phyloP scores from a whole-genome alignment of 2,888 invertebrate species.

The Amphipyra tragopoginis region DNA sequence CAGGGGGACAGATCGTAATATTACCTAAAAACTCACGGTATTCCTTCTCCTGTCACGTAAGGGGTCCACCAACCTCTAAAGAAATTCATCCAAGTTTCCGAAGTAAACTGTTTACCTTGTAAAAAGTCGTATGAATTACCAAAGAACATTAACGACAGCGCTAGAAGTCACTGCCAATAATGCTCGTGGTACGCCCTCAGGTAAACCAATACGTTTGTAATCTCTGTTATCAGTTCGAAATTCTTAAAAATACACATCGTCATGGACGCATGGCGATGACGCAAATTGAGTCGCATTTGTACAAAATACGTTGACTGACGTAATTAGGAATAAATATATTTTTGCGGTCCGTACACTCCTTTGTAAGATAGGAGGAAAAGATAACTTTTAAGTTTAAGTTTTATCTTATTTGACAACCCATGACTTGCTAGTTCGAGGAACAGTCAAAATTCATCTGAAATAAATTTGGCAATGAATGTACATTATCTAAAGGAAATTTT shows the following conservation, averaged over 20 bases:
- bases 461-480: too few relatives aligned
- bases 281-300: constrained; percentile 11
- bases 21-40: too few relatives aligned
- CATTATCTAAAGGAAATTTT: too few relatives aligned
- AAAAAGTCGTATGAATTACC: too few relatives aligned
- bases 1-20: too few relatives aligned
- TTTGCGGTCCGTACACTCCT: not conserved
- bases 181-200: not conserved
- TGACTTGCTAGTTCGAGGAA: constrained; percentile 9
- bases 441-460: not conserved
- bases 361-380: constrained; percentile 31
- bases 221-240: not conserved
- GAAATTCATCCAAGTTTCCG: too few relatives aligned
- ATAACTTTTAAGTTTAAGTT: constrained; percentile 34
- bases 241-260: constrained; percentile 9
- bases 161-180: not conserved
- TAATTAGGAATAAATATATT: constrained; percentile 15
- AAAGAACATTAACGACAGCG: too few relatives aligned
- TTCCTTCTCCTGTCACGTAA: too few relatives aligned
- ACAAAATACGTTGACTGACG: constrained; percentile 21
- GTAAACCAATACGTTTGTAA: not conserved
- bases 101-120: too few relatives aligned
- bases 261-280: constrained; percentile 23
- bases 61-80: too few relatives aligned
- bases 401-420: not conserved